phyloP scores from a whole-genome alignment of 2,113 vertebrate species.

The Ariopsis seemanni region DNA sequence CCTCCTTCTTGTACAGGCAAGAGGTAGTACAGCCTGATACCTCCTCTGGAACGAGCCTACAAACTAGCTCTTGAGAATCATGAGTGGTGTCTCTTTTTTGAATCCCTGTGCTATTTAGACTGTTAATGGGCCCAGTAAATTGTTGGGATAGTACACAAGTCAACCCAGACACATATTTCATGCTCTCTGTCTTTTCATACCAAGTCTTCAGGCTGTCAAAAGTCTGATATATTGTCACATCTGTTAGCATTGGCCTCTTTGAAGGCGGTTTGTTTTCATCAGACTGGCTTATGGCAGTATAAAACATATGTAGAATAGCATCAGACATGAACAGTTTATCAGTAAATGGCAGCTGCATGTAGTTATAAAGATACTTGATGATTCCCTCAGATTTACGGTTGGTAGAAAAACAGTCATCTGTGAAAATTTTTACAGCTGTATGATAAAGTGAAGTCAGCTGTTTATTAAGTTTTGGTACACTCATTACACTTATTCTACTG shows the following conservation, averaged over 20 bases:
- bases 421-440: neutral
- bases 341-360: neutral
- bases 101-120: too few relatives aligned
- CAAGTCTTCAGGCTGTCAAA: too few relatives aligned
- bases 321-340: neutral
- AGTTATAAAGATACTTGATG: neutral
- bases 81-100: too few relatives aligned
- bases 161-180: too few relatives aligned
- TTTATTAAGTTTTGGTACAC: conserved; percentile 4
- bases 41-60: too few relatives aligned
- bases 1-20: conserved; percentile 13
- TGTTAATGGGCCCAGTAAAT: too few relatives aligned
- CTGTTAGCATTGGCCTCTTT: neutral
- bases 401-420: neutral
- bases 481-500: neutral
- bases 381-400: neutral
- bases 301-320: neutral
- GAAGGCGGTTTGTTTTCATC: neutral
- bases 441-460: neutral
- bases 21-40: neutral
- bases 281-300: neutral
- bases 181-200: too few relatives aligned
- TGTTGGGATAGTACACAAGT: too few relatives aligned
- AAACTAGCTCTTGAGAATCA: too few relatives aligned
- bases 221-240: too few relatives aligned